Conservation (phyloP, 2,113 vertebrate species). For the Ibidorhyncha struthersii region DNA sequence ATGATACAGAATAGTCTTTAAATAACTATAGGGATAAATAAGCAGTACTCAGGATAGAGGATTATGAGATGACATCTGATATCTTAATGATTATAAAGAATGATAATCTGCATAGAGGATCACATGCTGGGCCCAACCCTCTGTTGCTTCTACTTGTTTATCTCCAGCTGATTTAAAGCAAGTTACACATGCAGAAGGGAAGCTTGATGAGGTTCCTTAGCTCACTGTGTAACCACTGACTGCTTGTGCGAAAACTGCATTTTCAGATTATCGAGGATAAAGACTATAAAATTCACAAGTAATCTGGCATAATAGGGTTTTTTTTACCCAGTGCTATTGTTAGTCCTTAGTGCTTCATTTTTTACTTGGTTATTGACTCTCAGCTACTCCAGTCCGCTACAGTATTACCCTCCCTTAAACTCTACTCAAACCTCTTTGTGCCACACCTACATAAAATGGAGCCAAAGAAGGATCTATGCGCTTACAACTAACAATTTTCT, state of each 20-base stretch:
- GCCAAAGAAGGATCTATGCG: not conserved
- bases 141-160: conserved; percentile 41
- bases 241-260: not conserved
- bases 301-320: not conserved
- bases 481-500: not conserved
- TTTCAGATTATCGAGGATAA: not conserved
- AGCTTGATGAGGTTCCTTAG: not conserved
- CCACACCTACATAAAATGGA: not conserved
- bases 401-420: not conserved
- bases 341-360: not conserved
- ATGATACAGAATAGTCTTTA: conserved; percentile 69
- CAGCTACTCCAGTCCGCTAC: not conserved
- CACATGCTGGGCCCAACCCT: conserved; percentile 29
- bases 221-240: not conserved
- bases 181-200: not conserved
- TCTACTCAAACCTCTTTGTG: not conserved
- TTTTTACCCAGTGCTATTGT: not conserved
- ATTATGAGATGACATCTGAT: conserved; percentile 1
- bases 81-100: conserved; percentile 13
- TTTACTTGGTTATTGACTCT: not conserved
- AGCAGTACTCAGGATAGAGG: conserved; percentile 11
- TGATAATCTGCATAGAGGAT: conserved; percentile 15
- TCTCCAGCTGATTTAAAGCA: conserved; percentile 45
- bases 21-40: conserved; percentile 29
- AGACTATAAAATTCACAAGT: not conserved